Base-by-base conservation (phyloP, 1,140 invertebrate genomes). In the Holotrichia oblita region DNA sequence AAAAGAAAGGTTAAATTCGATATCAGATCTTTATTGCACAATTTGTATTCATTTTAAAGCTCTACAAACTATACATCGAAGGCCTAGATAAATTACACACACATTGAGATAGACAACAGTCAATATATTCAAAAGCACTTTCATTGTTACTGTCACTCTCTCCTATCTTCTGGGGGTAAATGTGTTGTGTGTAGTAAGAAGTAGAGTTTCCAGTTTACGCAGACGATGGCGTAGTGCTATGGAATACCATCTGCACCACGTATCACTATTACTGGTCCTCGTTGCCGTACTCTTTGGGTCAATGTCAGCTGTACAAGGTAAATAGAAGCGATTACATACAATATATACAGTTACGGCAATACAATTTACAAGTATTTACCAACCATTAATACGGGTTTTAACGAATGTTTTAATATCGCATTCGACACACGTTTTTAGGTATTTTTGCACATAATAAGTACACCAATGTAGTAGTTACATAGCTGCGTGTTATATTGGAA, bases 91-190 rank as follows among this genome's bases (percentile, higher is more conserved):
- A n/a, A n/a, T n/a, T n/a, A n/a, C n/a, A n/a, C n/a, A n/a, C n/a
- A n/a, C n/a, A n/a, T n/a, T n/a, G n/a, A n/a, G n/a, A n/a, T n/a
- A 64, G 3, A 64, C 24, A 64, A 64, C 12, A 27, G 10, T n/a
- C 24, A 22, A 64, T 17, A 20, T 64, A 64, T 64, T 22, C 61
- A 64, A 73, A 80, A 83, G 80, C 83, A 83, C 83, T 83, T 83
- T 83, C 83, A 83, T 83, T 83, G 81, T 81, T 81, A 74, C 81
- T 80, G 81, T 83, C 83, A 82, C 83, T 83, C 83, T 83, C 83
- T 80, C 81, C 77, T 44, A 73, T 17, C 24, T 44, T 17, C 22
- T 14, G 61, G 61, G 61, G 61, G 22, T 44, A n/a, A 22, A n/a
- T n/a, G n/a, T n/a, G n/a, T n/a, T n/a, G n/a, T n/a, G n/a, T n/a